These are phyloP conservation scores for Spizella passerina DNA, from an alignment of 2,797 vertebrate genomes.

Conservation along the genomic window DNA sequence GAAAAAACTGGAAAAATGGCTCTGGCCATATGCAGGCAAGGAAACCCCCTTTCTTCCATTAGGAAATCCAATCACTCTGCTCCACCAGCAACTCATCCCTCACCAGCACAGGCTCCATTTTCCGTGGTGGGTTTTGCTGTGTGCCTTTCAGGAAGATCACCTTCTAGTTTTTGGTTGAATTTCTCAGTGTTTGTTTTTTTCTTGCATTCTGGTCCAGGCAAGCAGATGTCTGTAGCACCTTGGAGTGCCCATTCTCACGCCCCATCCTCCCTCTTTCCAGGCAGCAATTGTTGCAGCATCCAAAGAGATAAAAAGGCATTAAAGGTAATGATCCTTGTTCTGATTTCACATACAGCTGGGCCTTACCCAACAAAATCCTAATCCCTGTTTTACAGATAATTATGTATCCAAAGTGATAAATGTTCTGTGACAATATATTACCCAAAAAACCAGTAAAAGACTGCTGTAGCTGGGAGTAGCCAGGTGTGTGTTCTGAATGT, in stretches of 20 bases:
- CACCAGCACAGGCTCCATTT: not conserved
- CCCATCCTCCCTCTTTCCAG: slow-evolving; percentile 5
- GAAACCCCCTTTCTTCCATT: not conserved
- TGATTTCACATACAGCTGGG: slow-evolving; percentile 36
- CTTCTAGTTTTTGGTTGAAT: not conserved
- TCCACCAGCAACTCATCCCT: not conserved
- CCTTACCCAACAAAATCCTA: slow-evolving; percentile 44
- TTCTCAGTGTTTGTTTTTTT: not conserved
- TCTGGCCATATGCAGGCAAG: not conserved
- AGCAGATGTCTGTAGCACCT: slow-evolving; percentile 16
- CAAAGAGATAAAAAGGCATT: slow-evolving; percentile 43
- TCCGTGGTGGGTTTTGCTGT: not conserved
- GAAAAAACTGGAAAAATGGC: not conserved
- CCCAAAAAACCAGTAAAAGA: not conserved
- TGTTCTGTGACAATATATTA: slow-evolving; percentile 36
- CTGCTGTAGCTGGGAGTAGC: not conserved
- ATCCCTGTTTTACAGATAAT: slow-evolving; percentile 36
- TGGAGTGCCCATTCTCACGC: not conserved
- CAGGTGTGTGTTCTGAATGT: not conserved
- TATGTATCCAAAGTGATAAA: slow-evolving; percentile 47
- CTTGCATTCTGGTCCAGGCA: not conserved
- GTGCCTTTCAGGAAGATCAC: not conserved
- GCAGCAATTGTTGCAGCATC: not conserved
- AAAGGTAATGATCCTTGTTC: slow-evolving; percentile 49
- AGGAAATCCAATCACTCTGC: not conserved